Conservation (phyloP, 1,140 invertebrate genomes). For the Colletes gigas region DNA sequence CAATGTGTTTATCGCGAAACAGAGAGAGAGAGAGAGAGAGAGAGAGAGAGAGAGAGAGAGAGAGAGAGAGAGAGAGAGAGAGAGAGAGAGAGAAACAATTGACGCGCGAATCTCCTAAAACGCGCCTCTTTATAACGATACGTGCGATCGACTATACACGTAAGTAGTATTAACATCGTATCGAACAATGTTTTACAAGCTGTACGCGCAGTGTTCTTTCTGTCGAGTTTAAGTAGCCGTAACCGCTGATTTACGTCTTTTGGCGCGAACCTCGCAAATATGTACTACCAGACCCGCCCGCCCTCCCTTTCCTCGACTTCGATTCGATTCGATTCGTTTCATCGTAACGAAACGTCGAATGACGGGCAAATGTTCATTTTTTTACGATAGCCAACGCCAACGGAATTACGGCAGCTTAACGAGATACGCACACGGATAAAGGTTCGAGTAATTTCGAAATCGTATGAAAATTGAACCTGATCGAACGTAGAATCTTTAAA, state of each 20-base stretch:
- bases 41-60: too few species aligned
- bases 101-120: slow-evolving; percentile 72
- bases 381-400: background rate
- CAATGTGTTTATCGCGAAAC: slow-evolving; percentile 42
- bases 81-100: slow-evolving; percentile 61
- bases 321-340: too few species aligned
- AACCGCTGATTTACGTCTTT: background rate
- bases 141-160: slow-evolving; percentile 20
- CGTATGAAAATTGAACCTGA: too few species aligned
- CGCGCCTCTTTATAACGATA: background rate
- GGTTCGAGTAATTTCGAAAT: too few species aligned
- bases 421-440: too few species aligned
- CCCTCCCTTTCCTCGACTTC: too few species aligned
- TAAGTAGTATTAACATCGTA: slow-evolving; percentile 76
- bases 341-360: too few species aligned
- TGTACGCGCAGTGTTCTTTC: slow-evolving; percentile 72
- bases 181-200: slow-evolving; percentile 77
- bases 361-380: background rate
- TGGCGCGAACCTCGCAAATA: background rate
- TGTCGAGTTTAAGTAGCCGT: slow-evolving; percentile 73
- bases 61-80: too few species aligned
- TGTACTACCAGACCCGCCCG: too few species aligned
- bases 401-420: background rate
- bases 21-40: too few species aligned
- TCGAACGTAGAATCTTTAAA: too few species aligned